Evolutionary conservation across 2,797 vertebrate species (phyloP), one percentile per base, ranked within the genome.

Genomic region (Falco berigora): DNA sequence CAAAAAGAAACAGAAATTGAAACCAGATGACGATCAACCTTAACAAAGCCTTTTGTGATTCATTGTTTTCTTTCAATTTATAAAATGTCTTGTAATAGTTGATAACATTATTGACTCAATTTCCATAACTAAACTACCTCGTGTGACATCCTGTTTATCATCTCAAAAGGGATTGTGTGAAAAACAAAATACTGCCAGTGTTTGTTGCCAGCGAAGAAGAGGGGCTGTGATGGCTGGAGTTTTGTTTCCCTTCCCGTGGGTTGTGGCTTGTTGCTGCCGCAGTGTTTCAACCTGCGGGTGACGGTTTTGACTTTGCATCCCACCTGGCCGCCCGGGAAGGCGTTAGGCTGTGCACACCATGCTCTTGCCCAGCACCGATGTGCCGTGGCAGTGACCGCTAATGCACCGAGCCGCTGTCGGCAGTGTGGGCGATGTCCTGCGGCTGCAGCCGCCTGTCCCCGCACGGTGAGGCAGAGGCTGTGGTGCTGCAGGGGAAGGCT

Each of bases 61-160:
- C 95, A 91, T 95, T 97, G 94, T 98, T 95, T 98, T 97, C 91
- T 97, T 98, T 97, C 92, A 88, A 95, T 97, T 97, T 98, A 97
- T 98, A 96, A 97, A 97, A 97, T 98, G 98, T 98, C 95, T 97
- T 98, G 97, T 98, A 97, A 98, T 98, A 98, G 98, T 97, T 98
- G 97, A 98, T 98, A 97, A 97, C 97, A 95, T 98, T 98, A 98
- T 98, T 98, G 98, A 98, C 98, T 98, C 98, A 97, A 95, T 98
- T 98, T 98, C 98, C 98, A 96, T 98, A 98, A 98, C 98, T 98
- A 99, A 99, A 99, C 99, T 99, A 99, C 99, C 99, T 99, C 99
- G 96, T 98, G 98, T 98, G 98, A 98, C 98, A 98, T 98, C 98
- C 97, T 98, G 98, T 98, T 98, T 92, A 97, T 96, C 86, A 98